Base-by-base conservation (phyloP, 2,797 vertebrate genomes). In the Ctenochaetus hawaiiensis region DNA sequence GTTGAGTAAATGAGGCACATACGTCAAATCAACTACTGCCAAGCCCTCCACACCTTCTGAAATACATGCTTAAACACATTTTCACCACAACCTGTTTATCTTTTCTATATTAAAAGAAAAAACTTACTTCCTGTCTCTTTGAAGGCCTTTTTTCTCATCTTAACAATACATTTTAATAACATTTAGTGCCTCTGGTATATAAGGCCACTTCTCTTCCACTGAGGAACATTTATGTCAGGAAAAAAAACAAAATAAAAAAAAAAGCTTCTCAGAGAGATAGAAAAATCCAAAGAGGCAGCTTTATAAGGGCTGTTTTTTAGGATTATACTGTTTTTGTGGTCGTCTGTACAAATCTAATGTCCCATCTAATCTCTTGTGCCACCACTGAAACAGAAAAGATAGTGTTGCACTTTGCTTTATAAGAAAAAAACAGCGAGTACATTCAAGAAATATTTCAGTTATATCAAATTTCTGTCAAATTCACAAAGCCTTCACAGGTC, bases 401-500 rank as follows among this genome's bases (percentile, higher is more conserved):
- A 82, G 30, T 48, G 13, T 14, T 53, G 58, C 37, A 77, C 39
- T 71, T 75, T 72, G 77, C 20, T 39, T 79, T 5, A 2, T 52
- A 48, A 82, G 64, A 37, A 72, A 82, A 78, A 52, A 60, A 84
- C 54, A 88, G 76, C 78, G 77, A 78, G 39, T 90, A 92, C 90
- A 93, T 94, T 94, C 87, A 91, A 89, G 75, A 92, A 89, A 89
- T 78, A 88, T 77, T 57, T 83, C 45, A 78, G 77, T 75, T 72
- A 73, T 83, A 90, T 89, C 54, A 89, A 88, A 91, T 85, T 78
- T 77, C 47, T 80, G 66, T 87, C 65, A 83, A 78, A 88, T 86
- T 84, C 70, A 81, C 81, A 91, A 91, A 89, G 67, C 83, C 80
- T 89, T 86, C 70, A 86, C 63, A 74, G 68, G 73, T 88, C 75